Base-by-base conservation (phyloP, 2,797 vertebrate genomes). In the Knipowitschia caucasica region DNA sequence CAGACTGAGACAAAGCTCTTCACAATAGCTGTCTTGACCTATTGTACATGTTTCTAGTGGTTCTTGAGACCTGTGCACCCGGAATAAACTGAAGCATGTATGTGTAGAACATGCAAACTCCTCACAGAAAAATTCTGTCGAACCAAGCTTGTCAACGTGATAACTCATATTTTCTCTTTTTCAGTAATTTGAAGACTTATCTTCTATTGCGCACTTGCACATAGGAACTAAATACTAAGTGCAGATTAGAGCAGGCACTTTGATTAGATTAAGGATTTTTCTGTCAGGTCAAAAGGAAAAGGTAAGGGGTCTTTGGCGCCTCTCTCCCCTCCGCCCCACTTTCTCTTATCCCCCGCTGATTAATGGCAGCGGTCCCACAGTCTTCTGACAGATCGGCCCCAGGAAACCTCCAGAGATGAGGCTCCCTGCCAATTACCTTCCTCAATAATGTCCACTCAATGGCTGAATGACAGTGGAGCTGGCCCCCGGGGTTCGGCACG, bases 181-280 rank as follows among this genome's bases (percentile, higher is more conserved):
- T 6, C 8, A 17, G 46, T 25, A 20, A 63, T 73, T 63, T 56
- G 39, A 45, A 29, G 26, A 52, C 29, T 50, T 44, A 61, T 56
- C 60, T 51, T 65, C 62, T 38, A 61, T 54, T 67, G 53, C 63
- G 61, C 14, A 25, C 67, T 59, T 59, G 67, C 73, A 67, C 54
- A 58, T 55, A 40, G 34, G n/a, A 47, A 33, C 26, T 44, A 63
- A 64, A 74, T 67, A 62, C 59, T 71, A 74, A 67, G 51, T 61
- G 66, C 40, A 80, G 77, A 81, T 77, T 71, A 64, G 65, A 78
- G 63, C 50, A 70, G 83, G 69, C 81, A 82, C 64, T 81, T 83
- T 86, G 87, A 88, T 85, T 85, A 77, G 78, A 59, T 88, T 43
- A 87, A 84, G 78, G 85, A 86, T 89, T 90, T 90, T 89, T 77